phyloP scores from a whole-genome alignment of 2,113 vertebrate genomes.

The Scophthalmus maximus region DNA sequence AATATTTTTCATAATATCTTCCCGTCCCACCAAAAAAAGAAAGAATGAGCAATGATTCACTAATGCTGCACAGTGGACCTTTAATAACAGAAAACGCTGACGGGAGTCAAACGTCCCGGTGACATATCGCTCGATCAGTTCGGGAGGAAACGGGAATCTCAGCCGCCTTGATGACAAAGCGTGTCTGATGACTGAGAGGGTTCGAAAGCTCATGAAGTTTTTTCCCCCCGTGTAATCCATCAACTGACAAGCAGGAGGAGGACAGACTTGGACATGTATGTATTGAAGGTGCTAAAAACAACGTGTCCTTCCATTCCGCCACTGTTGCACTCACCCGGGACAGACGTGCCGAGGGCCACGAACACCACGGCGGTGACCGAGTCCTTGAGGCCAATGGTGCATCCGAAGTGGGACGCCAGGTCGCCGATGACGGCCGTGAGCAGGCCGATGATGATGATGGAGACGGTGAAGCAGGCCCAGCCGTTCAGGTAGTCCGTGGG shows the following conservation, averaged over 20 bases:
- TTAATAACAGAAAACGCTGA: slow-evolving; percentile 58
- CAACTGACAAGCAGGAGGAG: background rate
- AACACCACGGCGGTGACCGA: slow-evolving; percentile 96
- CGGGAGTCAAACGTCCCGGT: slow-evolving; percentile 24
- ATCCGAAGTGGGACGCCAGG: slow-evolving; percentile 97
- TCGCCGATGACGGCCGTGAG: slow-evolving; percentile 96
- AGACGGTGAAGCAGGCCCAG: slow-evolving; percentile 95
- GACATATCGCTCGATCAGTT: slow-evolving; percentile 42
- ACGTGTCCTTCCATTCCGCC: too few species aligned
- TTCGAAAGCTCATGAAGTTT: background rate
- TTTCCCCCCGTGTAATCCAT: background rate
- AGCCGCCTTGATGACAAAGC: slow-evolving; percentile 45
- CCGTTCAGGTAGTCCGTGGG: slow-evolving; percentile 96
- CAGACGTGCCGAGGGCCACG: slow-evolving; percentile 95
- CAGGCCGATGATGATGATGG: slow-evolving; percentile 95
- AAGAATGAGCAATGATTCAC: slow-evolving; percentile 40
- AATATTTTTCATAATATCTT: background rate
- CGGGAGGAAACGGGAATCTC: slow-evolving; percentile 42
- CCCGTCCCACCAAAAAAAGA: background rate
- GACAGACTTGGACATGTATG: background rate
- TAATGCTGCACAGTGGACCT: slow-evolving; percentile 31
- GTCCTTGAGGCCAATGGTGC: slow-evolving; percentile 99
- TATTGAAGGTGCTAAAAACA: too few species aligned
- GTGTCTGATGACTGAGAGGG: slow-evolving; percentile 5
- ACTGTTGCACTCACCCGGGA: slow-evolving; percentile 89